Evolutionary conservation across 2,113 vertebrate genomes (phyloP).

Genomic region (Callithrix jacchus): DNA sequence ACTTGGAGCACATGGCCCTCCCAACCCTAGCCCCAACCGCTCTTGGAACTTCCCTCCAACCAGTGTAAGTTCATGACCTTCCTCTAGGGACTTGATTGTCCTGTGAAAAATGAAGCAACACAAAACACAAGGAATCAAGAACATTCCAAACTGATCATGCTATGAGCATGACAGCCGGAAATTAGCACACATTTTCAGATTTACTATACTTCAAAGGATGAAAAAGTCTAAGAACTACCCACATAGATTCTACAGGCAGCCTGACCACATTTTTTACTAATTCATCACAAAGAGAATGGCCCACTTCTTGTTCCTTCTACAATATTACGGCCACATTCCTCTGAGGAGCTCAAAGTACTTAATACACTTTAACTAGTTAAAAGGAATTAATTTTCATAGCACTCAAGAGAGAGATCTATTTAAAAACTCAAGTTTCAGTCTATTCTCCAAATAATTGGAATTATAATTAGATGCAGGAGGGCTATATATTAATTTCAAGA

Average conservation of each 20-base stretch:
- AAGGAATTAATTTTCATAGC: background rate
- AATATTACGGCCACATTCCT: background rate
- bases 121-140: constrained; percentile 1
- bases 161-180: background rate
- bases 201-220: background rate
- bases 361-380: constrained; percentile 16
- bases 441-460: constrained; percentile 45
- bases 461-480: constrained; percentile 49
- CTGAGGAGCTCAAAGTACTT: background rate
- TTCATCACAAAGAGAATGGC: background rate
- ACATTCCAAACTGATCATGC: background rate
- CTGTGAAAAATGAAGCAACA: background rate
- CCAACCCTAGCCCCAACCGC: background rate
- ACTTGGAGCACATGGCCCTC: background rate
- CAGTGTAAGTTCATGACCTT: background rate
- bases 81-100: background rate
- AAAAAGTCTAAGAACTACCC: background rate
- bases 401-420: background rate
- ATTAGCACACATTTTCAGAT: background rate
- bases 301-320: background rate
- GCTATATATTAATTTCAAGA: constrained; percentile 48
- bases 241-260: background rate
- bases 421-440: constrained; percentile 40
- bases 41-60: background rate
- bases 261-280: background rate